Evolutionary conservation across 2,888 invertebrate species (phyloP).

Genomic region (Nezara viridula): DNA sequence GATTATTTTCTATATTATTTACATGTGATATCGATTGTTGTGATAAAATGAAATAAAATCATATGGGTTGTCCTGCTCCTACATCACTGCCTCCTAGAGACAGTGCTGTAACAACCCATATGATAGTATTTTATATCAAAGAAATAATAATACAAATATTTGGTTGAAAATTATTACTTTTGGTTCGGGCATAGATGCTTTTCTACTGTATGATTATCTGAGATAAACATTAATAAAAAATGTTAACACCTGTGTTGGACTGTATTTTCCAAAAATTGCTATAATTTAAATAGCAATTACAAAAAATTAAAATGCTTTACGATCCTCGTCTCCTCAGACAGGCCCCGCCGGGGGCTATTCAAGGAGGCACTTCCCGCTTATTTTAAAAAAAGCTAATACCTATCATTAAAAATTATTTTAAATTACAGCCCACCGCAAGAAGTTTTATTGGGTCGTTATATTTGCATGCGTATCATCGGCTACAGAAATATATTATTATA

Average conservation of each 20-base stretch:
- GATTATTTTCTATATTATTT: no score
- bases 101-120: no score
- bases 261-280: not conserved
- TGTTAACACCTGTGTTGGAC: not conserved
- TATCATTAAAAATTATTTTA: slow-evolving; percentile 26
- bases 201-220: not conserved
- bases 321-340: not conserved
- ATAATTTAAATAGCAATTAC: not conserved
- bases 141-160: no score
- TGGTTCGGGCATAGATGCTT: not conserved
- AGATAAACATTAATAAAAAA: not conserved
- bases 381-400: not conserved
- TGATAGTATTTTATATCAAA: no score
- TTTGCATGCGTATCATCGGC: not conserved
- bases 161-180: not conserved
- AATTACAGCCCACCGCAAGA: not conserved
- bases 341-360: not conserved
- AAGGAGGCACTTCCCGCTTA: not conserved
- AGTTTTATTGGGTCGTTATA: slow-evolving; percentile 33
- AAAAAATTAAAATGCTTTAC: not conserved
- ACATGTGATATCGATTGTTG: no score
- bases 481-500: not conserved
- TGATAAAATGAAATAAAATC: no score
- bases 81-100: no score
- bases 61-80: no score